Percentiles rank a stretch among this genome's conserved stretches.
Conservation (phyloP, 1,140 invertebrate species). For the Zaprionus taronus region DNA sequence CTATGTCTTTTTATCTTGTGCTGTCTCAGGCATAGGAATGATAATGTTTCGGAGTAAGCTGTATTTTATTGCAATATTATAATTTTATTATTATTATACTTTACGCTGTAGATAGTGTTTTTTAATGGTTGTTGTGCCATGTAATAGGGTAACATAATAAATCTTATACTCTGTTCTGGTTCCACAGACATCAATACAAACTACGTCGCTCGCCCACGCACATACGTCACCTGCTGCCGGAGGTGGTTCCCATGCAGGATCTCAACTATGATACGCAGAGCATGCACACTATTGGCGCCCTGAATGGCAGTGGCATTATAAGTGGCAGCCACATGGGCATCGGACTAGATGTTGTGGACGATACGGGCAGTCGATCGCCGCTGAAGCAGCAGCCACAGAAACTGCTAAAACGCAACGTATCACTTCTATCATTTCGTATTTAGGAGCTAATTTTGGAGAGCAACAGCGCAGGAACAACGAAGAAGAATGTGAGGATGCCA, state of each 20-base stretch:
- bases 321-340: slow-evolving; percentile 73
- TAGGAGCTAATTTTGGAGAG: slow-evolving; percentile 48
- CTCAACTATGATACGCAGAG: slow-evolving; percentile 84
- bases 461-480: slow-evolving; percentile 55
- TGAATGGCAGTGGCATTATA: slow-evolving; percentile 54
- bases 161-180: not conserved
- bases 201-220: slow-evolving; percentile 90
- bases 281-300: slow-evolving; percentile 66
- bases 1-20: slow-evolving; percentile 11
- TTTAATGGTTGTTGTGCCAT: not conserved
- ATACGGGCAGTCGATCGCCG: slow-evolving; percentile 58
- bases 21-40: slow-evolving; percentile 38
- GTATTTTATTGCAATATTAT: not conserved
- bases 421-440: slow-evolving; percentile 82
- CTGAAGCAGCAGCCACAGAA: slow-evolving; percentile 60
- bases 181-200: slow-evolving; percentile 86
- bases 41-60: slow-evolving; percentile 46
- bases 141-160: not conserved
- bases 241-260: slow-evolving; percentile 87
- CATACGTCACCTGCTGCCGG: slow-evolving; percentile 89
- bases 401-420: slow-evolving; percentile 81
- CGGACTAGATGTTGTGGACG: slow-evolving; percentile 48
- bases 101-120: not conserved
- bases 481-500: slow-evolving; percentile 18
- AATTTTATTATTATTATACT: no score